Conservation (phyloP, 2,797 vertebrate genomes). For the Sarcophilus harrisii region DNA sequence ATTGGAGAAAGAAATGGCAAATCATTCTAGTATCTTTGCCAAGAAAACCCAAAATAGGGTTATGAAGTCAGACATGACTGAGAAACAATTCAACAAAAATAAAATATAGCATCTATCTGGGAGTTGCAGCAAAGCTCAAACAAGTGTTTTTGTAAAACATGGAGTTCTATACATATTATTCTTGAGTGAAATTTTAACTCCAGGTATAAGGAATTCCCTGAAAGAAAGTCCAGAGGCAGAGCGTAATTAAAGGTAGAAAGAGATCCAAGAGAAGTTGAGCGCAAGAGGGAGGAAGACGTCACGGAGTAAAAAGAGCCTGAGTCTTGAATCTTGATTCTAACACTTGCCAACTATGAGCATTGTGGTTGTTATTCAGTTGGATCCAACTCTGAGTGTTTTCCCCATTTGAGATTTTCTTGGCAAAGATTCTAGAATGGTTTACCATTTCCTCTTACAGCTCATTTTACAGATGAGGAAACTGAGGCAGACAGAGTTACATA, state of each 20-base stretch:
- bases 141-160: neutral
- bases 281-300: neutral
- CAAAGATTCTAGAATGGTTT: neutral
- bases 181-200: neutral
- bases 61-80: neutral
- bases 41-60: neutral
- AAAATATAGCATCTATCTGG: neutral
- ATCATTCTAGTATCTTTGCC: neutral
- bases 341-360: neutral
- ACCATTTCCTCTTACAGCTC: neutral
- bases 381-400: neutral
- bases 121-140: neutral
- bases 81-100: neutral
- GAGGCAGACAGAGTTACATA: neutral
- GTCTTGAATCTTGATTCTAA: neutral
- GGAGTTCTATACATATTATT: neutral
- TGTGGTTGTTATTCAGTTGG: neutral
- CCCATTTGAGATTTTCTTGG: neutral
- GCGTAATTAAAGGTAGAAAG: neutral
- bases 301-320: neutral
- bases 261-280: neutral
- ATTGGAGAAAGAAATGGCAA: neutral
- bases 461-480: neutral
- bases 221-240: neutral
- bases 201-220: neutral